Evolutionary conservation across 30 jellyfish, hydroid and myxozoan species (phyloP).

Genomic region (Rhopilema esculentum): DNA sequence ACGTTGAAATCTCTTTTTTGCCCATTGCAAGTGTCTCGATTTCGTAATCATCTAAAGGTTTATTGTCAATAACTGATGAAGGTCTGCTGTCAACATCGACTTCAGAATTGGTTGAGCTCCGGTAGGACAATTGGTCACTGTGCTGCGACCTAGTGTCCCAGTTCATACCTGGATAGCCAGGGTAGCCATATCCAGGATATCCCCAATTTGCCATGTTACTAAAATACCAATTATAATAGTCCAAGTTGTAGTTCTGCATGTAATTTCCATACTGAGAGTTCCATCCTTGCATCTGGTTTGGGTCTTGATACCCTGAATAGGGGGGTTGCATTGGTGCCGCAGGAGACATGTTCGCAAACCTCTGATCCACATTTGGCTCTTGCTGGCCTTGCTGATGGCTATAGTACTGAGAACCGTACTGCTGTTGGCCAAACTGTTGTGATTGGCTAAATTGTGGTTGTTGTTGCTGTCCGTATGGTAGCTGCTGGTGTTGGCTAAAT

Average conservation of each 20-base stretch:
- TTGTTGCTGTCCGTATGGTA: slow-evolving; percentile 28
- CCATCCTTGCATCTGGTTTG: slow-evolving; percentile 31
- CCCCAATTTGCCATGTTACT: slow-evolving; percentile 63
- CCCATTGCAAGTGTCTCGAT: slow-evolving; percentile 41
- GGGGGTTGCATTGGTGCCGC: slow-evolving; percentile 50
- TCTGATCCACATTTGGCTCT: slow-evolving; percentile 11
- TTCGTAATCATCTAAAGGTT: slow-evolving; percentile 46
- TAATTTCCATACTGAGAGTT: slow-evolving; percentile 46
- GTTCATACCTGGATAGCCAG: slow-evolving; percentile 21
- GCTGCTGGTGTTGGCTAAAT: slow-evolving; percentile 20
- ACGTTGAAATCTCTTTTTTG: slow-evolving; percentile 50
- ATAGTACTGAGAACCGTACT: background rate
- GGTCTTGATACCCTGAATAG: slow-evolving; percentile 17
- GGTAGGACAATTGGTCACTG: slow-evolving; percentile 63
- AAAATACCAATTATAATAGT: slow-evolving; percentile 67
- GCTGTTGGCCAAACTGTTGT: slow-evolving; percentile 46
- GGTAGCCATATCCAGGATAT: slow-evolving; percentile 47
- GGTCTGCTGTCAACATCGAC: slow-evolving; percentile 81
- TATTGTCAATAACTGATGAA: slow-evolving; percentile 69
- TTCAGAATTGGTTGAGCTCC: slow-evolving; percentile 69
- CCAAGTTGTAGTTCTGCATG: slow-evolving; percentile 57
- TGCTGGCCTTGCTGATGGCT: slow-evolving; percentile 8
- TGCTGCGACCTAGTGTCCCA: slow-evolving; percentile 82
- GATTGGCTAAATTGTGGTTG: slow-evolving; percentile 13
- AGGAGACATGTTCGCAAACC: slow-evolving; percentile 37